These are phyloP conservation scores for Napeogenes inachia DNA, from an alignment of 2,888 invertebrate species.

Conservation along the genomic window DNA sequence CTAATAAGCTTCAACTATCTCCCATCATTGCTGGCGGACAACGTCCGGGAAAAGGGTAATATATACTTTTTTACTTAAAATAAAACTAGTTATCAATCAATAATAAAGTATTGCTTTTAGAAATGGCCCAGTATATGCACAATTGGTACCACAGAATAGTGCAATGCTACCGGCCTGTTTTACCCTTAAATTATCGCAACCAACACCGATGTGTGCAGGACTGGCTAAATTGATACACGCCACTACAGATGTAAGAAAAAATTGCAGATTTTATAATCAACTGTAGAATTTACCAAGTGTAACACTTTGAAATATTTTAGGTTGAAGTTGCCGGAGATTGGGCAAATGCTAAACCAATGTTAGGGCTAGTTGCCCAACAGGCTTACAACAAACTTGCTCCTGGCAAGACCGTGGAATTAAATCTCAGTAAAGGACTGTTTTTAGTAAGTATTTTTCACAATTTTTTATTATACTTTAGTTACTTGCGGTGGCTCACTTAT, in stretches of 20 bases:
- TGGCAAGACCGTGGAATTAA: slow-evolving; percentile 78
- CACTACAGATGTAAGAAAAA: slow-evolving; percentile 59
- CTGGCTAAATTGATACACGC: slow-evolving; percentile 79
- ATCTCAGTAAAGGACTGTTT: slow-evolving; percentile 88
- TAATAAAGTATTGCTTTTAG: slow-evolving; percentile 14
- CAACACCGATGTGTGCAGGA: slow-evolving; percentile 89
- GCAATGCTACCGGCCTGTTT: slow-evolving; percentile 94
- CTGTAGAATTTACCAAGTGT: background rate
- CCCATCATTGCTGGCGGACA: slow-evolving; percentile 83
- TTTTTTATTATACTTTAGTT: background rate
- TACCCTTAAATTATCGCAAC: slow-evolving; percentile 85
- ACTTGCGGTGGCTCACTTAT: too few species aligned
- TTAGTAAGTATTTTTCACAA: slow-evolving; percentile 80
- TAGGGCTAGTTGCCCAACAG: slow-evolving; percentile 87
- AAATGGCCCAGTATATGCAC: slow-evolving; percentile 84
- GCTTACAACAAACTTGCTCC: slow-evolving; percentile 81
- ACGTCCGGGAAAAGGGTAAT: slow-evolving; percentile 85
- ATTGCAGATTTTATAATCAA: background rate
- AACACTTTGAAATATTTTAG: slow-evolving; percentile 33
- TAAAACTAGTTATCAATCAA: background rate
- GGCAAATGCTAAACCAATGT: slow-evolving; percentile 77
- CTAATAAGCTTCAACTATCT: slow-evolving; percentile 88
- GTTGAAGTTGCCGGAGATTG: slow-evolving; percentile 69
- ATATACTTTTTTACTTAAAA: background rate
- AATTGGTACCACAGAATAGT: slow-evolving; percentile 89